Conservation (phyloP, 2,888 invertebrate species). For the Petrolisthes manimaculis region DNA sequence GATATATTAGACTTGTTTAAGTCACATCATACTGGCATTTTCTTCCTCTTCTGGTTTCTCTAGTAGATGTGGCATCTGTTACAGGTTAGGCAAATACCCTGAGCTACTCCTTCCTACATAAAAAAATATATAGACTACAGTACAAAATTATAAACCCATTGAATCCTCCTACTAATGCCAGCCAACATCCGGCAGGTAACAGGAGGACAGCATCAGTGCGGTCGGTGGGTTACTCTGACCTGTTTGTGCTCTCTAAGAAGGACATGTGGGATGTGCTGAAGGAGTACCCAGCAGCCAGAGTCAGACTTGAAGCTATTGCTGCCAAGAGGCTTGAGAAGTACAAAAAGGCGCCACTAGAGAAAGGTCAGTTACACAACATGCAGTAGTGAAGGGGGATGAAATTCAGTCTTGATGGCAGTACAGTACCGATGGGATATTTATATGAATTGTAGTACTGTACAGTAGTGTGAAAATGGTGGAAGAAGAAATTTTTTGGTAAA, state of each 20-base stretch:
- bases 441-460: background rate
- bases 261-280: conserved; percentile 99
- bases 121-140: too few species aligned
- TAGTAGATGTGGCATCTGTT: too few species aligned
- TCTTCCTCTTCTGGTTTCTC: too few species aligned
- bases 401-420: too few species aligned
- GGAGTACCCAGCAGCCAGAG: conserved; percentile 92
- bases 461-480: background rate
- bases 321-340: conserved; percentile 97
- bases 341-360: conserved; percentile 92
- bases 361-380: conserved; percentile 76
- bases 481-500: too few species aligned
- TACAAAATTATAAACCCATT: too few species aligned
- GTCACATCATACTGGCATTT: too few species aligned
- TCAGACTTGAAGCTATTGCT: conserved; percentile 95
- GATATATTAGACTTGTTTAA: too few species aligned
- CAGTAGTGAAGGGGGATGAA: too few species aligned
- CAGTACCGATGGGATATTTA: too few species aligned
- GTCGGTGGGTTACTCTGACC: conserved; percentile 98
- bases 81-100: too few species aligned
- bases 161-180: background rate
- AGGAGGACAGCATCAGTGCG: conserved; percentile 97
- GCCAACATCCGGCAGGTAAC: conserved; percentile 80
- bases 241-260: conserved; percentile 98
- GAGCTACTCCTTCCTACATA: too few species aligned